Evolutionary conservation across 2,888 invertebrate species (phyloP).

Genomic region (Apoda limacodes): DNA sequence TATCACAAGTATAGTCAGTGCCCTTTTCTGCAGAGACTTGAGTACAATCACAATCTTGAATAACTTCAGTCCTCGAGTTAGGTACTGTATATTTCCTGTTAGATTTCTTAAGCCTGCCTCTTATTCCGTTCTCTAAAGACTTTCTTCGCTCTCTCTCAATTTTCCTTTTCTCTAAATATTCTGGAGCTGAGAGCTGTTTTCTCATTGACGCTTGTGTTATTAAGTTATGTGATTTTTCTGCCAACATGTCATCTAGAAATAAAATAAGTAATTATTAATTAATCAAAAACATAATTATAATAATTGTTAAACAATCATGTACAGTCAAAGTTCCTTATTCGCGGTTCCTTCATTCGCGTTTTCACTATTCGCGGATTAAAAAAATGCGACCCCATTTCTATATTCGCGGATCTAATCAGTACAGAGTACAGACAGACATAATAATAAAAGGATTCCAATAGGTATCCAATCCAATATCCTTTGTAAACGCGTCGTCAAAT

Average conservation of each 20-base stretch:
- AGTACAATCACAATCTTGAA: constrained; percentile 46
- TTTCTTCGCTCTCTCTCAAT: constrained; percentile 76
- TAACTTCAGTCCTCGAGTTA: constrained; percentile 32
- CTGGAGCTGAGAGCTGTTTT: constrained; percentile 86
- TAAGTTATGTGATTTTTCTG: constrained; percentile 69
- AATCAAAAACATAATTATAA: background rate
- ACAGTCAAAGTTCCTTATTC: too few relatives aligned
- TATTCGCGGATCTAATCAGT: too few relatives aligned
- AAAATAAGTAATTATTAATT: constrained; percentile 5
- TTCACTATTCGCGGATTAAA: too few relatives aligned
- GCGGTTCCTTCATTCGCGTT: too few relatives aligned
- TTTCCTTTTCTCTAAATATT: constrained; percentile 89
- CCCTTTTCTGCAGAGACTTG: constrained; percentile 55
- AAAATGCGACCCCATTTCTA: too few relatives aligned
- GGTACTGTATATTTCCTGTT: constrained; percentile 54
- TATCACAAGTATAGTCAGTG: constrained; percentile 55
- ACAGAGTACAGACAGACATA: too few relatives aligned
- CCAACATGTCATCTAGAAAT: constrained; percentile 70
- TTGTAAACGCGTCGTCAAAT: too few relatives aligned
- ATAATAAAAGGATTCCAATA: too few relatives aligned
- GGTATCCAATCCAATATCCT: too few relatives aligned
- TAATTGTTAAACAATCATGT: too few relatives aligned
- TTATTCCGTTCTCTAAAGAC: constrained; percentile 70
- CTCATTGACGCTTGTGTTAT: constrained; percentile 73
- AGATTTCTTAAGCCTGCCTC: constrained; percentile 70